Percentiles rank a stretch among this genome's conserved stretches.
Evolutionary conservation across 2,888 invertebrate genomes (phyloP).

Genomic region (Heliconius sara): DNA sequence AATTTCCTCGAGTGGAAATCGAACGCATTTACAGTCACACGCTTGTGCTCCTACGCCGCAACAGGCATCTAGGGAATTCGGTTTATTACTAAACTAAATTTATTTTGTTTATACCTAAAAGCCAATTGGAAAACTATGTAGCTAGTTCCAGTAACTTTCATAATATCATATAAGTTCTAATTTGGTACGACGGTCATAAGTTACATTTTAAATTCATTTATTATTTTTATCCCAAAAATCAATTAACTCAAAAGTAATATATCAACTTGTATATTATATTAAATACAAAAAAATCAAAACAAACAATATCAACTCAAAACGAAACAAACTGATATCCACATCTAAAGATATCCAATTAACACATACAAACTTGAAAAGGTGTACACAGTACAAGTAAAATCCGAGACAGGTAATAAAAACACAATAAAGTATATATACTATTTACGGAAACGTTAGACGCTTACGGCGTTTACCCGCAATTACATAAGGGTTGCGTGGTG

Average conservation of each 20-base stretch:
- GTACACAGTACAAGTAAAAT: conserved; percentile 22
- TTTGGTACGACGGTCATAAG: too few species aligned
- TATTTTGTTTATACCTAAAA: background rate
- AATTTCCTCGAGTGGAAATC: too few species aligned
- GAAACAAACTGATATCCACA: background rate
- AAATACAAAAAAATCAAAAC: background rate
- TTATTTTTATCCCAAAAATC: background rate
- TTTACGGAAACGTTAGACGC: conserved; percentile 50
- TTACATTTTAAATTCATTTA: too few species aligned
- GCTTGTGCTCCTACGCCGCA: too few species aligned
- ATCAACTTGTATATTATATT: background rate
- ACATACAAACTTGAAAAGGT: conserved; percentile 14
- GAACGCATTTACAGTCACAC: too few species aligned
- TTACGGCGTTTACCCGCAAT: conserved; percentile 65
- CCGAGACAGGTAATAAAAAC: conserved; percentile 24
- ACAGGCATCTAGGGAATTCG: too few species aligned
- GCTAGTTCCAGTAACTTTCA: background rate
- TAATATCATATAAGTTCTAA: background rate
- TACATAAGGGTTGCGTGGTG: conserved; percentile 59
- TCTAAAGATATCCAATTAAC: conserved; percentile 4
- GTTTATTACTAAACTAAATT: background rate
- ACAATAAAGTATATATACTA: conserved; percentile 14
- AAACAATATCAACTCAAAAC: background rate
- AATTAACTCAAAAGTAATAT: background rate
- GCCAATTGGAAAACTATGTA: background rate